phyloP scores from a whole-genome alignment of 2,113 vertebrate genomes.

The Melanerpes aurifrons region DNA sequence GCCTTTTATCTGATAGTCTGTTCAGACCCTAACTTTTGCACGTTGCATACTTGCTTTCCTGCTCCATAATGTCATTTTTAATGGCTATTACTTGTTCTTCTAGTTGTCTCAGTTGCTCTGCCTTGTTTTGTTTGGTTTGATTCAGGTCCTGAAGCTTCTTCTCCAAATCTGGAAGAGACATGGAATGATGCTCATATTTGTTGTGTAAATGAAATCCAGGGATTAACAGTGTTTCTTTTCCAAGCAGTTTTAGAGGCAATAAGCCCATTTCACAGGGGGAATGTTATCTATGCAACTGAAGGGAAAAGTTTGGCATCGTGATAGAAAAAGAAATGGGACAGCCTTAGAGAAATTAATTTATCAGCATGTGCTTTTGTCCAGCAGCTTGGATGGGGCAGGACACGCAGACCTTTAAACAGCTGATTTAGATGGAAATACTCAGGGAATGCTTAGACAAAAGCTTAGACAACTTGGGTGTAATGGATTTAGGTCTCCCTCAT shows the following conservation, averaged over 20 bases:
- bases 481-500: not conserved
- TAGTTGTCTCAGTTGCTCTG: conserved; percentile 73
- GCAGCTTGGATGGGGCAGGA: not conserved
- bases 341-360: conserved; percentile 10
- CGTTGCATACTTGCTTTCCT: conserved; percentile 68
- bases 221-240: not conserved
- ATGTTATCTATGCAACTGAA: not conserved
- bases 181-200: not conserved
- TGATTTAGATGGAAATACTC: not conserved
- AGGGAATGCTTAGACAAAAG: not conserved
- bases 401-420: not conserved
- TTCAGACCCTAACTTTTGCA: conserved; percentile 73
- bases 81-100: conserved; percentile 75
- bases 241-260: not conserved
- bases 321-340: not conserved
- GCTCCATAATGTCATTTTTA: conserved; percentile 73
- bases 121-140: conserved; percentile 78
- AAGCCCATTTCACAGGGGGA: not conserved
- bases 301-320: not conserved
- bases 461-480: not conserved
- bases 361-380: conserved; percentile 10
- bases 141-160: conserved; percentile 78
- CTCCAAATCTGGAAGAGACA: conserved; percentile 83
- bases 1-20: not conserved
- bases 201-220: not conserved